Evolutionary conservation across 2,113 vertebrate species (phyloP), one percentile per base, ranked within the genome.

Genomic region (Centrocercus urophasianus): DNA sequence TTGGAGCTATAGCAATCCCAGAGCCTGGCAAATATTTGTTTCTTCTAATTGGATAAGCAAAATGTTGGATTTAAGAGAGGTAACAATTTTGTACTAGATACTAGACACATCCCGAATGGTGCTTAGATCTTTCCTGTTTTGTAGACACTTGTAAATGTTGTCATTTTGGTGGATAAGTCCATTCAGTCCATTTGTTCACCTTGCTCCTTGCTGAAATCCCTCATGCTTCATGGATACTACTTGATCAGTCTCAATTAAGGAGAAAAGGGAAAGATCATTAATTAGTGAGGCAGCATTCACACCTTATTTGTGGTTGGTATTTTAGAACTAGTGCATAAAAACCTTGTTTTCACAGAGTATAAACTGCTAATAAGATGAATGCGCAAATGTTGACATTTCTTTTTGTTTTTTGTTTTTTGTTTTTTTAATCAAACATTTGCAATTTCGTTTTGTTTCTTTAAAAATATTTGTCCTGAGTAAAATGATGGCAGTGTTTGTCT

Each of bases 401-500:
- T 28, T 52, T 21, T 63, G 13, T 66, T 9, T 14, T 10, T 38
- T 24, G 28, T 27, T 10, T 70, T 60, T 24, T 34, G 34, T 34
- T 54, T 20, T 16, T 72, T 65, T 36, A 32, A 32, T 14, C 2
- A 1, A 87, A 27, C 12, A 13, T 63, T 87, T 79, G 48, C 64
- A 42, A 22, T 45, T 25, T 74, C 80, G 9, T 2, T 93, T 74
- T 75, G 19, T 50, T 93, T 82, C 79, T 93, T 71, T 59, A 69
- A 71, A 79, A 27, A 54, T 61, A 12, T 54, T 89, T 88, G 50
- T 43, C 38, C 50, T 69, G 73, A 77, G 56, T 6, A 11, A 78
- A 82, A 77, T 75, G 86, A 34, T 54, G 67, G 70, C 8, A 0
- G 48, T 90, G 48, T 91, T 96, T 95, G 82, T 81, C 63, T 93